Conservation (phyloP, 2,797 vertebrate genomes). For the Anguilla marmorata region DNA sequence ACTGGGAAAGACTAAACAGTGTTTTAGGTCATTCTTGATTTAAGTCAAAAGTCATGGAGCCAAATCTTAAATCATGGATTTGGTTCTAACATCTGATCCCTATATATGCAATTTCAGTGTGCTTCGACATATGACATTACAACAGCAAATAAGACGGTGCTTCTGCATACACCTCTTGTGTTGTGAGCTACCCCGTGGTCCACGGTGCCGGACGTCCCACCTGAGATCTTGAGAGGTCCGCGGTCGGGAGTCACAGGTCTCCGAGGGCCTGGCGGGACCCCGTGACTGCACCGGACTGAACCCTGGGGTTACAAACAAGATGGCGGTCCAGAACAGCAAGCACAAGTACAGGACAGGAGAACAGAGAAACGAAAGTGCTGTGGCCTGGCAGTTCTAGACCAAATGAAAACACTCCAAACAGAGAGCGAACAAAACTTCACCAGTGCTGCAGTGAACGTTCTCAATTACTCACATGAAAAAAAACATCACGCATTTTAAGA, state of each 20-base stretch:
- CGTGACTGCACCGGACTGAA: slow-evolving; percentile 60
- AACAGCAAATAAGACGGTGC: background rate
- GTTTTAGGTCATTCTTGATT: background rate
- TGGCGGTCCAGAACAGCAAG: background rate
- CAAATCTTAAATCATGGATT: background rate
- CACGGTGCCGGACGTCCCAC: slow-evolving; percentile 34
- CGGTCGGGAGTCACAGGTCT: slow-evolving; percentile 55
- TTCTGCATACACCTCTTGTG: slow-evolving; percentile 7
- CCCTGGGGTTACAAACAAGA: slow-evolving; percentile 59
- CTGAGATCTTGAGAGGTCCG: slow-evolving; percentile 49
- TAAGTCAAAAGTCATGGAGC: no score
- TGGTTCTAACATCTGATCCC: slow-evolving; percentile 43
- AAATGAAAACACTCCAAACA: slow-evolving; percentile 20
- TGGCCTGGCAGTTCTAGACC: slow-evolving; percentile 35
- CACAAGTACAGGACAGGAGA: background rate
- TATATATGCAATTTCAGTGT: background rate
- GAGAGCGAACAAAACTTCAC: background rate
- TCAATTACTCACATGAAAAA: background rate
- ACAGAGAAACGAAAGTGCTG: background rate
- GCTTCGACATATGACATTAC: background rate
- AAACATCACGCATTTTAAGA: background rate
- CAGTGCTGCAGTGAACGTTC: background rate
- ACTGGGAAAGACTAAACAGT: background rate
- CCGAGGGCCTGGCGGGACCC: slow-evolving; percentile 74
- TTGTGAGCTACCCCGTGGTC: background rate